Evolutionary conservation across 2,888 invertebrate genomes (phyloP).

Genomic region (Pristionchus arcanus): DNA sequence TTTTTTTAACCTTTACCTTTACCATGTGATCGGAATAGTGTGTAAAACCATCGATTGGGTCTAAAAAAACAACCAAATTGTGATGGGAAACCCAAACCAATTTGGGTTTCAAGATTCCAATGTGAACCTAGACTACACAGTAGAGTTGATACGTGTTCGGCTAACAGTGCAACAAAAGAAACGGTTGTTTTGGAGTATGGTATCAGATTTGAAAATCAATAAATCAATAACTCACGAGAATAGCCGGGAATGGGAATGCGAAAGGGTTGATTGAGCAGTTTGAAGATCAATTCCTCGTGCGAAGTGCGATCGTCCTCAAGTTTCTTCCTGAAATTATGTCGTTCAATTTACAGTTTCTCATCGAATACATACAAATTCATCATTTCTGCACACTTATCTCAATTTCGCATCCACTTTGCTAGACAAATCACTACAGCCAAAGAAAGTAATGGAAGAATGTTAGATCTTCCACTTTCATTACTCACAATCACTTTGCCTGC

Average conservation of each 20-base stretch:
- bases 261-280: constrained; percentile 72
- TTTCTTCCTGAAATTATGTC: constrained; percentile 24
- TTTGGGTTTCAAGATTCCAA: too few species aligned
- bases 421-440: background rate
- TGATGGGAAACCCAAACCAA: too few species aligned
- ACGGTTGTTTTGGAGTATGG: too few species aligned
- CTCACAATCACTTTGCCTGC: too few species aligned
- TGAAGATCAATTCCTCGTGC: constrained; percentile 74
- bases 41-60: too few species aligned
- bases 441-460: too few species aligned
- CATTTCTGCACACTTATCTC: background rate
- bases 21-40: background rate
- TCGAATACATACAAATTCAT: background rate
- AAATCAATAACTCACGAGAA: constrained; percentile 65
- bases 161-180: too few species aligned
- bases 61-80: too few species aligned
- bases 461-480: too few species aligned
- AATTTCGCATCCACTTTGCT: background rate
- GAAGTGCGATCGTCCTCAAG: constrained; percentile 20
- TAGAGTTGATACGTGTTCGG: too few species aligned
- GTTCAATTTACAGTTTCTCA: background rate
- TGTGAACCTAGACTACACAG: too few species aligned
- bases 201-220: background rate
- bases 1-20: too few species aligned
- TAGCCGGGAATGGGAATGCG: constrained; percentile 77